A percentile compares a stretch with the other conserved stretches of the same genome.
Conservation (phyloP, 2,113 vertebrate species). For the Crotalus horridus region DNA sequence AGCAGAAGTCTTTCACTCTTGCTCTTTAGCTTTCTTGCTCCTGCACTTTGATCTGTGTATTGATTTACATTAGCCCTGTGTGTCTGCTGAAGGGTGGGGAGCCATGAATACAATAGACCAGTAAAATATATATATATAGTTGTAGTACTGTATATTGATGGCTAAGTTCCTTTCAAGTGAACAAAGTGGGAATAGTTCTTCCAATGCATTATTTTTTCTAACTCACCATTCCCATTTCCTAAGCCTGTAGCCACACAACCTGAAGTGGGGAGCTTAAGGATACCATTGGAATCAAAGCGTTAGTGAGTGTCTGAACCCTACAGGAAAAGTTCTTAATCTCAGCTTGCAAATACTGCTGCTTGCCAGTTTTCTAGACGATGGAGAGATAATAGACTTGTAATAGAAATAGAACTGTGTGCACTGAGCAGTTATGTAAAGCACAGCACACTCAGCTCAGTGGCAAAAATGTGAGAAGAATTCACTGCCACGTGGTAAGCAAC, state of each 20-base stretch:
- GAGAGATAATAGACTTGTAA: conserved; percentile 19
- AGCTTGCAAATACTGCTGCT: conserved; percentile 4
- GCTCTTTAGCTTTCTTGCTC: background rate
- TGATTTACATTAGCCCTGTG: background rate
- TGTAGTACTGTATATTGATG: background rate
- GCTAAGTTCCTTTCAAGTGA: background rate
- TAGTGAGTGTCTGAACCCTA: background rate
- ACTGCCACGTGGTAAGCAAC: conserved; percentile 60
- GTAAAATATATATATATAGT: background rate
- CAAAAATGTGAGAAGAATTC: conserved; percentile 47
- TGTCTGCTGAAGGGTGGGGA: background rate
- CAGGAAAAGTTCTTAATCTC: background rate
- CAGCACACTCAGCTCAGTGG: conserved; percentile 9
- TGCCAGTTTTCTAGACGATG: conserved; percentile 23
- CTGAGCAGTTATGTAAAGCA: conserved; percentile 20
- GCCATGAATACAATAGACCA: background rate
- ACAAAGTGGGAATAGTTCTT: background rate
- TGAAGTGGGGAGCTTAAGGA: background rate
- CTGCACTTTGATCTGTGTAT: background rate
- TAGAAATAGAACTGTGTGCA: conserved; percentile 23
- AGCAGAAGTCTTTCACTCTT: background rate
- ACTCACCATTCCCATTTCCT: background rate
- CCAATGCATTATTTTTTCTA: background rate
- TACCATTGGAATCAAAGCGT: background rate
- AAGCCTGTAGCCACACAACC: background rate